These are phyloP conservation scores for Molorchus minor DNA, from an alignment of 2,888 invertebrate species.

Conservation along the genomic window DNA sequence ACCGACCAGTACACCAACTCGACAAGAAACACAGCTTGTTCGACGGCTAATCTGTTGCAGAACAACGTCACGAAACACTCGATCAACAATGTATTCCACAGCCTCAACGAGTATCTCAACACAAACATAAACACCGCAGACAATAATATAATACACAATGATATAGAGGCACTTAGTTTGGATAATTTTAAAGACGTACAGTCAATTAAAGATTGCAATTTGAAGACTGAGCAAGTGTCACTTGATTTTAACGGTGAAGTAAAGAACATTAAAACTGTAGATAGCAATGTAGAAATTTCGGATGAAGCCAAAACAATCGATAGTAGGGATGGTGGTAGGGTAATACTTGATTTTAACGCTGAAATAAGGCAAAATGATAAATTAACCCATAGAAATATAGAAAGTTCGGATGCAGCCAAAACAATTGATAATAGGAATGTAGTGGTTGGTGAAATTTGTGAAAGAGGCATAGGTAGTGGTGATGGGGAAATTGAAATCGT, in stretches of 20 bases:
- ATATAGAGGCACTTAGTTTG: slow-evolving; percentile 13
- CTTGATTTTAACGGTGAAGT: neutral
- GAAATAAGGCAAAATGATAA: no score
- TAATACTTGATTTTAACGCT: no score
- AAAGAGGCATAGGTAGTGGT: neutral
- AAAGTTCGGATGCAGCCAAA: neutral
- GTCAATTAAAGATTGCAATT: slow-evolving; percentile 40
- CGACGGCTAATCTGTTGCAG: slow-evolving; percentile 18
- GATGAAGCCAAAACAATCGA: neutral
- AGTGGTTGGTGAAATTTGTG: no score
- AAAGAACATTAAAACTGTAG: neutral
- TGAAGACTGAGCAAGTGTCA: slow-evolving; percentile 14
- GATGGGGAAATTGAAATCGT: neutral
- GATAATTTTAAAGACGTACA: slow-evolving; percentile 3
- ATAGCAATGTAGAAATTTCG: neutral
- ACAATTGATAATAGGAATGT: no score
- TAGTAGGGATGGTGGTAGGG: slow-evolving; percentile 7
- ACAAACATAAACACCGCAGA: slow-evolving; percentile 54
- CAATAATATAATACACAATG: slow-evolving; percentile 18
- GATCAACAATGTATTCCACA: slow-evolving; percentile 72
- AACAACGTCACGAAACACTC: slow-evolving; percentile 56
- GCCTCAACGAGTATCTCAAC: slow-evolving; percentile 70
- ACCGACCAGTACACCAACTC: slow-evolving; percentile 52
- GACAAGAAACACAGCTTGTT: slow-evolving; percentile 17
- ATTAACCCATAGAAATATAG: no score